Base-by-base conservation (phyloP, 2,888 invertebrate genomes). In the Agrotis ipsilon region DNA sequence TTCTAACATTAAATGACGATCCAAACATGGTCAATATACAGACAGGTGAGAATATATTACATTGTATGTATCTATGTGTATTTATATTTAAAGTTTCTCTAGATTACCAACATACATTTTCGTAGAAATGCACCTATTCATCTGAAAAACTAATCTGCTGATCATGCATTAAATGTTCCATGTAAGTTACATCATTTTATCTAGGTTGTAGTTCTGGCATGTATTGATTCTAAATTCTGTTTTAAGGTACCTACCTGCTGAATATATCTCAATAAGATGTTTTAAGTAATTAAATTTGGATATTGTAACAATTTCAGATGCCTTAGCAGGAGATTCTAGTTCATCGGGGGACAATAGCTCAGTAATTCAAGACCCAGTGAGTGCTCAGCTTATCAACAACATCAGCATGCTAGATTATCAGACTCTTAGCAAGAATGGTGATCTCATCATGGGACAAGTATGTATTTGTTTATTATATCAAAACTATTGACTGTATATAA, bases 381-480 rank as follows among this genome's bases (percentile, higher is more conserved):
- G 96, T 78, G 96, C 96, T n/a, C 96, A 96, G 78, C 90, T 96
- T 58, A 96, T 96, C 48, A 96, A 96, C 81, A 96, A 96, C 73
- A 96, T 96, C 55, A 96, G 96, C 79, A 96, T 96, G 96, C 80
- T 96, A 72, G 96, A 96, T 77, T 96, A 96, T 73, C 96, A 96
- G 76, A 96, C 96, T 6, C 88, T 96, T 1, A 96, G 96, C 85
- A 96, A 96, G 85, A 96, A 96, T 88, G 94, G 93, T 39, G 96
- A 96, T 71, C 90, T 96, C 48, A 94, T 96, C 59, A 90, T 93
- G 78, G 94, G 94, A 74, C 94, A 94, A 86, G 96, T 96, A 87
- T 88, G 86, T 87, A 72, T 64, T 63, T 66, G 13, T 69, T 24
- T n/a, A 32, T 6, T n/a, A n/a, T 45, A 59, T 3, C 14, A 27